Evolutionary conservation across 2,797 vertebrate genomes (phyloP).

Genomic region (Poecilia wingei): DNA sequence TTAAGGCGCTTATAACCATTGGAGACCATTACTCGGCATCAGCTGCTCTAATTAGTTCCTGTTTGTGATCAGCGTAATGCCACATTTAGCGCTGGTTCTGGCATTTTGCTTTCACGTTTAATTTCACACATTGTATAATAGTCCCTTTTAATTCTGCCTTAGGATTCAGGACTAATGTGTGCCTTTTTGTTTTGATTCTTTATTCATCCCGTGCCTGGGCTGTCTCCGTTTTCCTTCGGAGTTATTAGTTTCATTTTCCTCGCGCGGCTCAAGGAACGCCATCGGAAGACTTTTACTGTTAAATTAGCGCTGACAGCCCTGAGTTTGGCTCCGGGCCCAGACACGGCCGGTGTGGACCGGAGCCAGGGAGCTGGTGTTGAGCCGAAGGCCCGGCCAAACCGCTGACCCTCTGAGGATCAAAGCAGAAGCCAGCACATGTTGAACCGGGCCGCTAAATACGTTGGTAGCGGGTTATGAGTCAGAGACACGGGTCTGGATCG

Average conservation of each 20-base stretch:
- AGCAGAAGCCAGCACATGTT: constrained; percentile 69
- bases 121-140: constrained; percentile 14
- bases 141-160: background rate
- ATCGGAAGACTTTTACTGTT: constrained; percentile 11
- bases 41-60: background rate
- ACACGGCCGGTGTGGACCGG: constrained; percentile 23
- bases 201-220: background rate
- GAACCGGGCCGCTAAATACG: constrained; percentile 49
- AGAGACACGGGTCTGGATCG: constrained; percentile 35
- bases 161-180: background rate
- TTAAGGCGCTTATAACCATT: background rate
- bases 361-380: constrained; percentile 35
- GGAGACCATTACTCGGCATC: background rate
- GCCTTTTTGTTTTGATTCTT: background rate
- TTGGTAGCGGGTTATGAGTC: constrained; percentile 52
- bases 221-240: background rate
- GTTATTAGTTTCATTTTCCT: constrained; percentile 19
- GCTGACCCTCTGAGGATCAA: constrained; percentile 39
- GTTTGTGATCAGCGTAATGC: constrained; percentile 23
- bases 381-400: constrained; percentile 32
- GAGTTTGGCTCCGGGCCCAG: constrained; percentile 39
- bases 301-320: background rate
- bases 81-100: background rate
- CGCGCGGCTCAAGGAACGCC: background rate
- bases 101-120: background rate